Percentiles rank a stretch among this genome's conserved stretches.
Evolutionary conservation across 1,140 invertebrate species (phyloP).

Genomic region (Bilobella aurantiaca): DNA sequence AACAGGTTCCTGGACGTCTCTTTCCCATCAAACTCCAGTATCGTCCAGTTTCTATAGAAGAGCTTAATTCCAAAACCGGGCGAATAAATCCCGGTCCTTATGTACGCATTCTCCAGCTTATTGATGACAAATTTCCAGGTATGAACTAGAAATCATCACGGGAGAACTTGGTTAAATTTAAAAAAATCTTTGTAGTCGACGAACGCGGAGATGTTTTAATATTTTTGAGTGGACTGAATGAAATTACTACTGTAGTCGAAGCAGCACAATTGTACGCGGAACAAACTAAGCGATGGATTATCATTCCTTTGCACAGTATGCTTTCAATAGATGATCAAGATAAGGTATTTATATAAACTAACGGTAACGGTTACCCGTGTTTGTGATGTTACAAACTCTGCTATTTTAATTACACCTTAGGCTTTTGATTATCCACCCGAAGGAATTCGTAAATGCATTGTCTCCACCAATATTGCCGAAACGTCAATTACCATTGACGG

Average conservation of each 20-base stretch:
- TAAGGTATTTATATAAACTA: slow-evolving; percentile 52
- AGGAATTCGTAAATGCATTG: slow-evolving; percentile 89
- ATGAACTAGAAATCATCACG: slow-evolving; percentile 34
- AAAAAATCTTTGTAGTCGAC: slow-evolving; percentile 47
- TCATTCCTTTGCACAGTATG: slow-evolving; percentile 87
- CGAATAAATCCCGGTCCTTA: slow-evolving; percentile 83
- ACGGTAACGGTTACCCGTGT: background rate
- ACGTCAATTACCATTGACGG: slow-evolving; percentile 99
- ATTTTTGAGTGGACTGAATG: slow-evolving; percentile 90
- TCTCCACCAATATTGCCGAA: slow-evolving; percentile 99
- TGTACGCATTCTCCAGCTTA: slow-evolving; percentile 78
- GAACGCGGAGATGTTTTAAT: slow-evolving; percentile 93
- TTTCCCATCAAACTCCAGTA: slow-evolving; percentile 87
- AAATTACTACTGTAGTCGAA: slow-evolving; percentile 83
- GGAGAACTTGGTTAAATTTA: slow-evolving; percentile 3
- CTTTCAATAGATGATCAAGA: slow-evolving; percentile 90
- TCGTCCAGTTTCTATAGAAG: slow-evolving; percentile 63
- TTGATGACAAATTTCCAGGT: slow-evolving; percentile 78
- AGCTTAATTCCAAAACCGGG: slow-evolving; percentile 55
- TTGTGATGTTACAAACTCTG: background rate
- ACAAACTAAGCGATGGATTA: slow-evolving; percentile 73
- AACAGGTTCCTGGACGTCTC: slow-evolving; percentile 79
- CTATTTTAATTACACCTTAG: slow-evolving; percentile 45
- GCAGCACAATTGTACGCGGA: slow-evolving; percentile 74
- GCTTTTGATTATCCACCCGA: slow-evolving; percentile 95